Base-by-base conservation (phyloP, 2,797 vertebrate genomes). In the Sebastes umbrosus region DNA sequence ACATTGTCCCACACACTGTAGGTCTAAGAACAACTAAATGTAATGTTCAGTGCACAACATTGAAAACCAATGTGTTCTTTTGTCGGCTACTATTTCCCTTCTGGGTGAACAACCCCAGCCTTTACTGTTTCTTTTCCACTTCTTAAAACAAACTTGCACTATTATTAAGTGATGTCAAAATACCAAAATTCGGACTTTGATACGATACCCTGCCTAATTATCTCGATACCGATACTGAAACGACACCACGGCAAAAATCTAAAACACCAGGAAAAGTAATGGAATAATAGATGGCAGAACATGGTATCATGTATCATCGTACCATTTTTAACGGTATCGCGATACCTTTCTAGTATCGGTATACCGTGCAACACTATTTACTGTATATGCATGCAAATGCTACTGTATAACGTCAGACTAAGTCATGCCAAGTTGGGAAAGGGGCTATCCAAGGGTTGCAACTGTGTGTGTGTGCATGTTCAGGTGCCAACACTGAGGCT, bases 401-500 rank as follows among this genome's bases (percentile, higher is more conserved):
- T 54, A 9, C 43, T 29, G 29, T 39, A 46, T 70, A 36, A 34
- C 16, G 18, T 66, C 43, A 59, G 18, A 32, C 3, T 5, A 13
- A 29, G 14, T 6, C 16, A 9, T 82, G 85, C 81, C 87, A 86
- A 67, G 67, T 71, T 68, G 39, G 69, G 65, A 74, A 65, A 54
- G 31, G 31, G 80, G 80, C 73, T 58, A 57, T 88, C 75, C 73
- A 34, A n/a, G 57, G 70, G 58, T 55, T 87, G 83, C 80, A 6
- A 80, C 87, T 72, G 82, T 68, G 80, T 65, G 80, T 65, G 59
- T 60, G 76, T 86, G 63, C 62, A 66, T 39, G 73, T 77, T 66
- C 54, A 22, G 52, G 55, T 82, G 92, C 88, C 92, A 93, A 83
- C 78, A 2, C 77, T 73, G 83, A 82, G 82, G 77, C 82, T 88